Base-by-base conservation (phyloP, 1,140 invertebrate species). In the Oscheius sp. region DNA sequence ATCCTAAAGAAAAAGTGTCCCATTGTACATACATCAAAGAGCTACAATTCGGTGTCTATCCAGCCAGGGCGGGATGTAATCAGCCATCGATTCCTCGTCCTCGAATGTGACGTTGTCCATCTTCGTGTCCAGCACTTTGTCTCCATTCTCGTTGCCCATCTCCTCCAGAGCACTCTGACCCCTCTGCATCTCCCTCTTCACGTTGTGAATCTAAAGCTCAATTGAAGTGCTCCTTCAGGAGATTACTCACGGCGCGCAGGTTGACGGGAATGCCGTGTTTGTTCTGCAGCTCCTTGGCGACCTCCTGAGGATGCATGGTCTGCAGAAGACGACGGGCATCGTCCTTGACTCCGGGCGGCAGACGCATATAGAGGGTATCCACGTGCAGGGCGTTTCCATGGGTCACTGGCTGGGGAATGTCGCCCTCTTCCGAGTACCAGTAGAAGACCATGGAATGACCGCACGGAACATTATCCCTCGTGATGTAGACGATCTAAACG, bases 361-460 rank as follows among this genome's bases (percentile, higher is more conserved):
- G 38, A 32, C 70, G 62, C 34, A 7, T 73, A 49, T 29, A 73
- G 62, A 1, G 38, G 28, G 13, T 73, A 62, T 58, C 45, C 45
- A 28, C 36, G 61, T 1, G 58, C 4, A 55, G 10, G 28, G 58
- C 13, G 28, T 32, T 52, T 26, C 62, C 49, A 64, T 62, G 42
- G 18, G 45, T 49, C 13, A 73, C 32, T 23, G 38, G 70, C 20
- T 65, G 42, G 1, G 70, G 70, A 28, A 73, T 65, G 15, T 36
- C 45, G 23, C 70, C 70, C 2, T 45, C 1, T 20, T 73, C 70
- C 1, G 70, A 55, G 26, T 64, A 73, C 46, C 62, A 64, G 29
- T 73, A 73, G 31, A 65, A 35, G n/a, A 73, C 66, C 70, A 73
- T 52, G 4, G 62, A 45, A 20, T 65, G 15, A 18, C 70, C 70